phyloP scores from a whole-genome alignment of 2,888 invertebrate genomes.

The Ectemnius continuus region DNA sequence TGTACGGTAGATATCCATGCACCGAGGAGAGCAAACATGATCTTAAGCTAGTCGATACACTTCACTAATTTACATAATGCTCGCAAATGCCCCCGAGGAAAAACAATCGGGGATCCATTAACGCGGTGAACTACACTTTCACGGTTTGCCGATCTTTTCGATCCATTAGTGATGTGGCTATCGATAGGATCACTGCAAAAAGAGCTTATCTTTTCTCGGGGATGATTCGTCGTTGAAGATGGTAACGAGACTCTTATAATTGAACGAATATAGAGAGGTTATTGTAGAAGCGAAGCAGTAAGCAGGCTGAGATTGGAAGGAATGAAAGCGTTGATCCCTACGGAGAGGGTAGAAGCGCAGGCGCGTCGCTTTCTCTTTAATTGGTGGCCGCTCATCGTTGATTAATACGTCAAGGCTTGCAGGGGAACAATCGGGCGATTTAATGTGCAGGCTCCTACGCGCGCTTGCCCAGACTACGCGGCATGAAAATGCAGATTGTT shows the following conservation, averaged over 20 bases:
- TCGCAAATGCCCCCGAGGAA: not conserved
- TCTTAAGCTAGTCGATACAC: not conserved
- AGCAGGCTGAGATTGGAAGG: too few relatives aligned
- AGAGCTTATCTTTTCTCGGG: too few relatives aligned
- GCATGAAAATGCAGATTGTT: constrained; percentile 8
- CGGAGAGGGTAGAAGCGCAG: too few relatives aligned
- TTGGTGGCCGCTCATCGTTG: not conserved
- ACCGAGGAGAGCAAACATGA: not conserved
- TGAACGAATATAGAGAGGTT: too few relatives aligned
- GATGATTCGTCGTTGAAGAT: too few relatives aligned
- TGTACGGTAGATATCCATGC: too few relatives aligned
- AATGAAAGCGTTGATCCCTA: too few relatives aligned
- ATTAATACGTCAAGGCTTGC: constrained; percentile 6
- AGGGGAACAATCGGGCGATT: constrained; percentile 3
- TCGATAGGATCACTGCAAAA: not conserved
- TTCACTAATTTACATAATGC: not conserved
- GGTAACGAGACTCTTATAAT: too few relatives aligned
- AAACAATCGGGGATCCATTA: not conserved
- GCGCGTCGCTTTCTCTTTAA: not conserved
- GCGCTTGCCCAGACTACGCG: constrained; percentile 5
- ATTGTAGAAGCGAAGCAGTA: too few relatives aligned
- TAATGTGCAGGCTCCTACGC: constrained; percentile 11
- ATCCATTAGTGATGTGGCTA: not conserved
- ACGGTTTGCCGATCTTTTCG: not conserved
- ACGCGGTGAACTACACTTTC: not conserved